Evolutionary conservation across 2,888 invertebrate genomes (phyloP).

Genomic region (Nemotelus pantherinus): DNA sequence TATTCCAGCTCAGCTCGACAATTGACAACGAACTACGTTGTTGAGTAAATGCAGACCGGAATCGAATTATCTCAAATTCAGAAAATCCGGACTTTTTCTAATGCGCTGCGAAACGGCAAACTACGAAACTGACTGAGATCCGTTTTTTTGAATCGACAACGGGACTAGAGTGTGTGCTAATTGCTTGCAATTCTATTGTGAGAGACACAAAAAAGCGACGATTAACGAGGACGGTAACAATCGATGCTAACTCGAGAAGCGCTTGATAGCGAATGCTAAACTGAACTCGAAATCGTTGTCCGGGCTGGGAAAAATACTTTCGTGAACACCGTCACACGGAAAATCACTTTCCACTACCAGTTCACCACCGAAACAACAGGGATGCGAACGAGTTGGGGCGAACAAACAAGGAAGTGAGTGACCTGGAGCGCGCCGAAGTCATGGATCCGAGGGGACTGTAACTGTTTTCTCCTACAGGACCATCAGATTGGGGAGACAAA

Average conservation of each 20-base stretch:
- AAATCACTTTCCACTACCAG: constrained; percentile 44
- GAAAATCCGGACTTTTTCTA: not conserved
- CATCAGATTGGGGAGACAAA: not conserved
- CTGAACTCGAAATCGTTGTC: constrained; percentile 50
- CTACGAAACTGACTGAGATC: not conserved
- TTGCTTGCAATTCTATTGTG: constrained; percentile 35
- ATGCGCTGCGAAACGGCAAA: not conserved
- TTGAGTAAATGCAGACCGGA: not conserved
- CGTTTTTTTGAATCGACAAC: constrained; percentile 20
- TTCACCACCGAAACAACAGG: constrained; percentile 35
- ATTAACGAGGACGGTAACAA: constrained; percentile 56
- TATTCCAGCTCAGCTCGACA: not conserved
- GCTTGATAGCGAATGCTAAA: constrained; percentile 57
- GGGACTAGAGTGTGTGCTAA: constrained; percentile 33
- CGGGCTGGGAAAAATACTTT: constrained; percentile 50
- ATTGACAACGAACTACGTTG: constrained; percentile 1
- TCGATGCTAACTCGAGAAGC: constrained; percentile 61
- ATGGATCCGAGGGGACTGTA: constrained; percentile 3
- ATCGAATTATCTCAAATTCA: not conserved
- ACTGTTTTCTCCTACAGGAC: not conserved
- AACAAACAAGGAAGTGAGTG: constrained; percentile 16
- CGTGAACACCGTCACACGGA: constrained; percentile 42
- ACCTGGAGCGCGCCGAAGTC: constrained; percentile 28
- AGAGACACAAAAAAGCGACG: constrained; percentile 50
- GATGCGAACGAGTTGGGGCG: constrained; percentile 17